phyloP scores from a whole-genome alignment of 2,797 vertebrate species.

The Neostethus bicornis region DNA sequence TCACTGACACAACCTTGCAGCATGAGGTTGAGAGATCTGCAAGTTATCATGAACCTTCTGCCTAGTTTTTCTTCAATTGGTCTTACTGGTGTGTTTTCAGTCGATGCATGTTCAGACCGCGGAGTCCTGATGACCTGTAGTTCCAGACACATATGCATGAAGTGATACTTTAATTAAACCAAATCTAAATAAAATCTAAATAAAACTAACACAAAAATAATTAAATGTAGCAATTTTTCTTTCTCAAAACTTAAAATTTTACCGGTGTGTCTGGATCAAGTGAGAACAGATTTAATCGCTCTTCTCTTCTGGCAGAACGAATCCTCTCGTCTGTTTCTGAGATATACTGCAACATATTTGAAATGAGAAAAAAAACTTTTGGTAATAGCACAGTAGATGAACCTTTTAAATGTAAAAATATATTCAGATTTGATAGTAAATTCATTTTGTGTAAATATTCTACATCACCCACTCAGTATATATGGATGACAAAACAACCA shows the following conservation, averaged over 20 bases:
- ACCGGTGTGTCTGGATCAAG: conserved; percentile 94
- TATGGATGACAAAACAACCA: no score
- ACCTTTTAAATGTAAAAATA: background rate
- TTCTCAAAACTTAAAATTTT: conserved; percentile 5
- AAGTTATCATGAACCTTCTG: conserved; percentile 89
- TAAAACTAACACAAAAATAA: background rate
- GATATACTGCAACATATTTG: conserved; percentile 84
- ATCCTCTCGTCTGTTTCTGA: conserved; percentile 93
- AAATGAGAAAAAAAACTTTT: conserved; percentile 3
- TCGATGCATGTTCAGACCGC: conserved; percentile 79
- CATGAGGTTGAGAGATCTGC: conserved; percentile 88
- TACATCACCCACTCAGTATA: no score
- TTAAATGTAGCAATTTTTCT: background rate
- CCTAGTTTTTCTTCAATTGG: conserved; percentile 92
- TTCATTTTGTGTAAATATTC: conserved; percentile 4
- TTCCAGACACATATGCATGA: conserved; percentile 1
- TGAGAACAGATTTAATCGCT: conserved; percentile 93
- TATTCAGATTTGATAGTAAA: background rate
- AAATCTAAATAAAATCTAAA: background rate
- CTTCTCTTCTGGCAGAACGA: conserved; percentile 84
- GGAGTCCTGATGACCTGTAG: conserved; percentile 85
- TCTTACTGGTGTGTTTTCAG: conserved; percentile 76
- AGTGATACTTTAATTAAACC: background rate
- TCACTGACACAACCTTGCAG: conserved; percentile 94
- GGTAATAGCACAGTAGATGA: background rate